Conservation (phyloP, 2,797 vertebrate species). For the Eulemur coronatus region DNA sequence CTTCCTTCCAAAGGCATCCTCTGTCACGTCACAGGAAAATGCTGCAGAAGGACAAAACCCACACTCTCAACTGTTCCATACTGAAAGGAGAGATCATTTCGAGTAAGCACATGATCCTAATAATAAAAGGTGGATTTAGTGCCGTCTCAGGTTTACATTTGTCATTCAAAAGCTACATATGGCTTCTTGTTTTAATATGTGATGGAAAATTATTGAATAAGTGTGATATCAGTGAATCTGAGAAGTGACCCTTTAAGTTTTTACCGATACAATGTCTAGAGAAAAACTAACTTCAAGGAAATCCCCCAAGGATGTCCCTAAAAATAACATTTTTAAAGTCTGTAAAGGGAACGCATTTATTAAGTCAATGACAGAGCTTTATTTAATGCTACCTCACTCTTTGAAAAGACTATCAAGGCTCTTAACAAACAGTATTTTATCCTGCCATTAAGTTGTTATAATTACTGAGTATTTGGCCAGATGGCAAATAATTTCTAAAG, state of each 20-base stretch:
- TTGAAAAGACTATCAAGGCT: constrained; percentile 69
- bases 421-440: constrained; percentile 79
- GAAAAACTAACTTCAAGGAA: constrained; percentile 60
- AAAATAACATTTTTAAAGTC: not conserved
- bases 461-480: constrained; percentile 84
- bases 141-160: constrained; percentile 58
- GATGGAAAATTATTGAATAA: constrained; percentile 59
- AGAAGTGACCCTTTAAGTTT: constrained; percentile 43
- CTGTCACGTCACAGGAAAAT: constrained; percentile 32
- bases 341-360: not conserved
- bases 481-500: constrained; percentile 85
- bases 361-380: constrained; percentile 68
- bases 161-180: constrained; percentile 63
- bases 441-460: constrained; percentile 82
- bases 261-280: constrained; percentile 51
- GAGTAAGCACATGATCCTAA: constrained; percentile 4
- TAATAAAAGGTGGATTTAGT: constrained; percentile 63
- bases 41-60: constrained; percentile 18
- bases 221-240: constrained; percentile 50
- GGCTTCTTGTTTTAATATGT: constrained; percentile 75
- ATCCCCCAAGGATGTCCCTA: constrained; percentile 53
- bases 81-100: constrained; percentile 36
- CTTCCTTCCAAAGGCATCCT: not conserved
- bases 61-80: constrained; percentile 15
- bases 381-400: constrained; percentile 74